phyloP scores from a whole-genome alignment of 2,797 vertebrate genomes.

The Alectoris magna region DNA sequence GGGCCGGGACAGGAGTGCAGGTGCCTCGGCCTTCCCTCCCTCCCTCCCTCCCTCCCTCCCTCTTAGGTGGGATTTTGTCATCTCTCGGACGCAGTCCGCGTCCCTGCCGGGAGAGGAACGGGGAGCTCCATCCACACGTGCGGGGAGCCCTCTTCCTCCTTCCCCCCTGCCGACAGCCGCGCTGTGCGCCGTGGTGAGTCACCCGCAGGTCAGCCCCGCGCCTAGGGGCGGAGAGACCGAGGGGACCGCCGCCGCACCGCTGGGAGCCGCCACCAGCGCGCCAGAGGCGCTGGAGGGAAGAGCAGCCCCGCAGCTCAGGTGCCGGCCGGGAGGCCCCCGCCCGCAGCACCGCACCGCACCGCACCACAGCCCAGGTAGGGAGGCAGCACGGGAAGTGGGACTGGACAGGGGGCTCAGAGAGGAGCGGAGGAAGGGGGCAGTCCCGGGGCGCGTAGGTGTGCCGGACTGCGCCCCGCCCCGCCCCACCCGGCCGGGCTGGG shows the following conservation, averaged over 20 bases:
- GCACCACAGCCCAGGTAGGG: constrained; percentile 14
- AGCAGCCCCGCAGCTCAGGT: constrained; percentile 54
- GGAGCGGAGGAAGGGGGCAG: background rate
- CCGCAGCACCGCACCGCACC: background rate
- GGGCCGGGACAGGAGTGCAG: accelerated
- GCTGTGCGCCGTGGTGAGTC: constrained; percentile 75
- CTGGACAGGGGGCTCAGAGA: background rate
- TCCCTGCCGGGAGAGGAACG: background rate
- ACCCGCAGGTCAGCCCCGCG: constrained; percentile 70
- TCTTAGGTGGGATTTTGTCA: background rate
- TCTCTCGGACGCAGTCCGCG: too few species aligned
- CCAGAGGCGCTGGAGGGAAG: constrained; percentile 39
- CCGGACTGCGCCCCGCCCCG: background rate
- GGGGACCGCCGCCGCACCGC: constrained; percentile 59
- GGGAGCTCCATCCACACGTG: background rate
- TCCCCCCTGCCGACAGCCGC: background rate
- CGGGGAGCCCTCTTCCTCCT: background rate
- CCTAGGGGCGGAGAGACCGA: constrained; percentile 70
- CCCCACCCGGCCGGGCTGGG: background rate
- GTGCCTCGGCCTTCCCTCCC: background rate
- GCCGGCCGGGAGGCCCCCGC: background rate
- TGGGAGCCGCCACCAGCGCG: constrained; percentile 65
- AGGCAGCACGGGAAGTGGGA: background rate
- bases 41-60: background rate
- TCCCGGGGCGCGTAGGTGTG: background rate